Conservation (phyloP, 1,140 invertebrate genomes). For the Pristionchus pacificus region DNA sequence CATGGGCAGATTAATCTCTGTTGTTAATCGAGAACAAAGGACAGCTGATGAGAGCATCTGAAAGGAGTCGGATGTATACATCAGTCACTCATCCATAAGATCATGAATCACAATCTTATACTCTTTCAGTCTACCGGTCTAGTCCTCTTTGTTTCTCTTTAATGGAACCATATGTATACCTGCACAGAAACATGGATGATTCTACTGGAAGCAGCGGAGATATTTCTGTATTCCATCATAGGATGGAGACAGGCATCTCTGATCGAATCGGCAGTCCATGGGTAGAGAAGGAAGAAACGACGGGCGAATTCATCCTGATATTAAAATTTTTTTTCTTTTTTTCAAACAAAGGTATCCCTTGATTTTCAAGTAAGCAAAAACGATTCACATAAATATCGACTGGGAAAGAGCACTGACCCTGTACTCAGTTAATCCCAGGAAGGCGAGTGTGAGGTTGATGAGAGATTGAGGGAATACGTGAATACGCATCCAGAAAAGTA, state of each 20-base stretch:
- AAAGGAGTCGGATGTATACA: too few species aligned
- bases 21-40: constrained; percentile 13
- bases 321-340: neutral
- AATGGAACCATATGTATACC: too few species aligned
- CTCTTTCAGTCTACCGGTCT: too few species aligned
- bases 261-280: constrained; percentile 13
- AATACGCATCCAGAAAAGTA: constrained; percentile 29
- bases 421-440: constrained; percentile 21
- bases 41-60: constrained; percentile 27
- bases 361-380: neutral
- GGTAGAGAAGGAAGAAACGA: constrained; percentile 30
- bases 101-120: too few species aligned
- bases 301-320: constrained; percentile 20
- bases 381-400: too few species aligned
- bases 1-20: constrained; percentile 8
- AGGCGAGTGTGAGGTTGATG: constrained; percentile 18
- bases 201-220: constrained; percentile 11
- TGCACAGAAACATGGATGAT: constrained; percentile 29
- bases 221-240: neutral
- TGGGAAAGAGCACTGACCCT: constrained; percentile 16
- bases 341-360: neutral
- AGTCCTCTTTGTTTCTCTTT: too few species aligned
- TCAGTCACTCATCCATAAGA: too few species aligned
- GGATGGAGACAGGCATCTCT: neutral
- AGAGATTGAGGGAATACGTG: constrained; percentile 23